Evolutionary conservation across 2,797 vertebrate genomes (phyloP), one percentile per base, ranked within the genome.

Genomic region (Coranthus polyacanthus): DNA sequence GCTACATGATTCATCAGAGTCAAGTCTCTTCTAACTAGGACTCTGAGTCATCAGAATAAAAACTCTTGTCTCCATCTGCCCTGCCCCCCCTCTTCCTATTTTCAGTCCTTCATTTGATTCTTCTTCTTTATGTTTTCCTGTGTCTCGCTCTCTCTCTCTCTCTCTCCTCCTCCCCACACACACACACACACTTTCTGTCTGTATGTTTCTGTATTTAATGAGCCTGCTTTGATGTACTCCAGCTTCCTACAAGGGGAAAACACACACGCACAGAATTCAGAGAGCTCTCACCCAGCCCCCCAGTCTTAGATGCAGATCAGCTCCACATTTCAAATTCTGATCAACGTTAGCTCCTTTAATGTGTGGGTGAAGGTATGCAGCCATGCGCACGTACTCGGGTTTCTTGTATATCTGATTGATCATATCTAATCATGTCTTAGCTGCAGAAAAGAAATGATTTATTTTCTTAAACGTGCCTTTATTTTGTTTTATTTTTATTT

Each of bases 11-110:
- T 78, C 72, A 75, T 81, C 66, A 58, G 34, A 79, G 45, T 65
- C 24, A 65, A 67, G 68, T 73, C 56, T 80, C 67, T 56, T 68
- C 42, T 53, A 62, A 64, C 41, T 58, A 62, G 44, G 47, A 71
- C 64, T 82, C 73, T 86, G 84, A 86, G 46, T 85, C 84, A 83
- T 81, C 75, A 72, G 37, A 68, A 74, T 57, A 29, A 9, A 71
- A 73, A 50, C 58, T 59, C 38, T 52, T 17, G 37, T 72, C 69
- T 66, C 17, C 47, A 26, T 53, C 63, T 10, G 26, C 68, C 3
- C 46, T 12, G 12, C 38, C 16, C 12, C 38, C 22, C 20, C 44
- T 43, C 70, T 52, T 68, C 55, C 51, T 64, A 2, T 29, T 67
- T 67, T 68, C 46, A 53, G 9, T 49, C 68, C 72, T 43, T 61